Base-by-base conservation (phyloP, 2,113 vertebrate species). In the Tachysurus vachellii region DNA sequence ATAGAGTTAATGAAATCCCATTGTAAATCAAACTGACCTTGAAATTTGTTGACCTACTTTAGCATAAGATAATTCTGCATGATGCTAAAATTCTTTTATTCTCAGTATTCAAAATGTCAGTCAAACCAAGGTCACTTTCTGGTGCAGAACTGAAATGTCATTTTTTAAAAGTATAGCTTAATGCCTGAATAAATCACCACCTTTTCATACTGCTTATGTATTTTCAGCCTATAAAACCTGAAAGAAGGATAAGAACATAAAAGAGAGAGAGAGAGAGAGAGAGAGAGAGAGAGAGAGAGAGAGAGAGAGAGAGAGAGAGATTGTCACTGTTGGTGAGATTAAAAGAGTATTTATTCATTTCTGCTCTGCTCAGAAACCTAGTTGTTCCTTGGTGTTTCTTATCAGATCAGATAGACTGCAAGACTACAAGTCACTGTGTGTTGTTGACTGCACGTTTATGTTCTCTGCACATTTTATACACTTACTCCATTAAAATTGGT, bases 21-120 rank as follows among this genome's bases (percentile, higher is more conserved):
- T 36, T 85, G 73, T 56, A 84, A 86, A 87, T 84, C 16, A 76
- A 85, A 73, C 75, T 85, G 89, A 85, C 85, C 89, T 88, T 88
- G 85, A 83, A 83, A 87, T 87, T 57, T 90, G 82, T 85, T 88
- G 87, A 85, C 76, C 75, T 36, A 50, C 2, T 88, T 66, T 44
- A n/a, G 57, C 21, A 68, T 59, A 75, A 80, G 85, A 82, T n/a
- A 68, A 6, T 83, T 86, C 8, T 14, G 31, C 31, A 66, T 64
- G 19, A 83, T 68, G 31, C 26, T 82, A 61, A 61, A 50, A 83
- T 53, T 75, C 71, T 73, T 56, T 73, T 56, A 57, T 61, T 85
- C 47, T 53, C 14, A 12, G 54, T 56, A 50, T 89, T 85, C 84
- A 87, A 89, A 86, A 89, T 75, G 86, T 83, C 89, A 90, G 61